These are phyloP conservation scores for Lycocorax pyrrhopterus DNA, from an alignment of 2,113 vertebrate species.

Conservation along the genomic window DNA sequence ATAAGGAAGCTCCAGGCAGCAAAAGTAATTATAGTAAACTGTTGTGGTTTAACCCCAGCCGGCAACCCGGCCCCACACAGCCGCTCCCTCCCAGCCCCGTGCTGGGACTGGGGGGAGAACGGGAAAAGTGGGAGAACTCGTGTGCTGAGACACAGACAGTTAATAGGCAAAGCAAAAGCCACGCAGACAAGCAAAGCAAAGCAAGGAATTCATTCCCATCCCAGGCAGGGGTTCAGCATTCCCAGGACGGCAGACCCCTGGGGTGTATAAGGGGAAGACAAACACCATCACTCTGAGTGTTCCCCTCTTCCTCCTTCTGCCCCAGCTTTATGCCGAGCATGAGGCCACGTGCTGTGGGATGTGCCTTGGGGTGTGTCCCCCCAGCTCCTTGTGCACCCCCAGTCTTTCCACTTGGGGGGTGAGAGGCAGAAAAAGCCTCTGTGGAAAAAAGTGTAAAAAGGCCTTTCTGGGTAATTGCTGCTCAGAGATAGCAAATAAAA, in stretches of 20 bases:
- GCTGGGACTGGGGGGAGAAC: not conserved
- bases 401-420: not conserved
- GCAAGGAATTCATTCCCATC: no score
- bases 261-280: not conserved
- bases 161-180: not conserved
- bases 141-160: not conserved
- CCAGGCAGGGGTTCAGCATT: not conserved
- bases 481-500: rapidly evolving
- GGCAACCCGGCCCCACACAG: not conserved
- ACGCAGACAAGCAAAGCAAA: not conserved
- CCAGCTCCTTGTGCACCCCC: not conserved
- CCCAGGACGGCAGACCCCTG: not conserved
- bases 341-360: not conserved
- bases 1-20: slow-evolving; percentile 3
- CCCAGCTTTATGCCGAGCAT: not conserved
- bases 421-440: not conserved
- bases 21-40: slow-evolving; percentile 28
- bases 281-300: no score
- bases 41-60: slow-evolving; percentile 4
- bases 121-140: not conserved
- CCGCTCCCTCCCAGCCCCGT: not conserved
- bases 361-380: not conserved
- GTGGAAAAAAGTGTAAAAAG: not conserved
- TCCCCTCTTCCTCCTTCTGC: not conserved
- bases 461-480: not conserved